Evolutionary conservation across 2,113 vertebrate genomes (phyloP).

Genomic region (Lepus europaeus): DNA sequence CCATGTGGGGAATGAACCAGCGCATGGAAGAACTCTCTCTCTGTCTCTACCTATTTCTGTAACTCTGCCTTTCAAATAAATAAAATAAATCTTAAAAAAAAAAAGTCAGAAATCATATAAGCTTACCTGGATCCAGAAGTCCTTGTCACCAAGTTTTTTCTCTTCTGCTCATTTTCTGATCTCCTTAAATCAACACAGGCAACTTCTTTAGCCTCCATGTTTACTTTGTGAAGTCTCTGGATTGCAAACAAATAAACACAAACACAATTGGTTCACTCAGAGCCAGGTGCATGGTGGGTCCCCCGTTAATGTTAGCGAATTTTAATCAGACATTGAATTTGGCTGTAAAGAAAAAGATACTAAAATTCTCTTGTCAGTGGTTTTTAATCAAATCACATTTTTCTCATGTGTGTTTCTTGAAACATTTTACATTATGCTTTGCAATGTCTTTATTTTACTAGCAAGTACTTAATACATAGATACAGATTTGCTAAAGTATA

Average conservation of each 20-base stretch:
- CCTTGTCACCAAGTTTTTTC: not conserved
- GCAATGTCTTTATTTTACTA: conserved; percentile 69
- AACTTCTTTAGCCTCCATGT: not conserved
- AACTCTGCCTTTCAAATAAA: too few species aligned
- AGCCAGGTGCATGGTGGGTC: not conserved
- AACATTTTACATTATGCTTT: conserved; percentile 65
- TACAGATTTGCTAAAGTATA: not conserved
- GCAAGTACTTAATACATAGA: conserved; percentile 38
- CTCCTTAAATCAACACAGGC: not conserved
- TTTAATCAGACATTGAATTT: conserved; percentile 61
- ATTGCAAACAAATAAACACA: conserved; percentile 12
- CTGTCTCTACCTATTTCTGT: too few species aligned
- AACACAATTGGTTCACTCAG: not conserved
- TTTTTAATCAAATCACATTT: conserved; percentile 68
- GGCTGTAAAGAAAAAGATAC: conserved; percentile 18
- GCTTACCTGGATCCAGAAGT: not conserved
- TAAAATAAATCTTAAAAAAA: too few species aligned
- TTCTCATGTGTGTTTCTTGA: conserved; percentile 56
- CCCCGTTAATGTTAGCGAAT: conserved; percentile 5
- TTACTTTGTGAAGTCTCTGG: not conserved
- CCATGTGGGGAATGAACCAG: too few species aligned
- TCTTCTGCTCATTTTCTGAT: not conserved
- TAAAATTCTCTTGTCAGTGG: conserved; percentile 26
- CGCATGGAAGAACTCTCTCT: too few species aligned
- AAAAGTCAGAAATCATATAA: not conserved